Conservation (phyloP, 2,888 invertebrate genomes). For the Protonemura montana region DNA sequence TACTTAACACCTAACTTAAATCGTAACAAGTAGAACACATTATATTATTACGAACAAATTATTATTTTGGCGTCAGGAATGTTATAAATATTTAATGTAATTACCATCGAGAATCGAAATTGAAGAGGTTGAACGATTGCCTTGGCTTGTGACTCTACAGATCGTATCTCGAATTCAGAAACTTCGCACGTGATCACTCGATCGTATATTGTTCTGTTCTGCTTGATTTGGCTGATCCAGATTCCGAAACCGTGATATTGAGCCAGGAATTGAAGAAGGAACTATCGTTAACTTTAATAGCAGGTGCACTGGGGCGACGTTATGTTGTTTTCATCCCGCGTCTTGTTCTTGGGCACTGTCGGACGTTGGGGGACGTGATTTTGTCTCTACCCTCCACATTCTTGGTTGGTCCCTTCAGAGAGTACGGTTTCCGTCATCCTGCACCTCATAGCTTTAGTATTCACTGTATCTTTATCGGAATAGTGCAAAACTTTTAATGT, state of each 20-base stretch:
- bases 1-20: background rate
- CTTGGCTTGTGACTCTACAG: background rate
- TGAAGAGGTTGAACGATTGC: background rate
- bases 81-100: background rate
- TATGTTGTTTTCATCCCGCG: too few species aligned
- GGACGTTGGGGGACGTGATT: too few species aligned
- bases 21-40: background rate
- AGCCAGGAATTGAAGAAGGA: background rate
- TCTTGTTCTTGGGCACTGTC: too few species aligned
- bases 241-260: background rate
- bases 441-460: too few species aligned
- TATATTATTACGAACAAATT: background rate
- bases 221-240: background rate
- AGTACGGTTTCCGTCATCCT: too few species aligned
- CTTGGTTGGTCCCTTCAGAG: too few species aligned
- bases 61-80: constrained; percentile 18
- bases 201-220: background rate
- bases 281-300: background rate
- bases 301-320: background rate
- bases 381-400: too few species aligned
- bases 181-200: background rate
- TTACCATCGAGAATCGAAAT: background rate
- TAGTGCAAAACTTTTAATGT: too few species aligned
- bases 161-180: background rate
- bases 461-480: too few species aligned